Conservation (phyloP, 2,797 vertebrate species). For the Eptatretus atami region DNA sequence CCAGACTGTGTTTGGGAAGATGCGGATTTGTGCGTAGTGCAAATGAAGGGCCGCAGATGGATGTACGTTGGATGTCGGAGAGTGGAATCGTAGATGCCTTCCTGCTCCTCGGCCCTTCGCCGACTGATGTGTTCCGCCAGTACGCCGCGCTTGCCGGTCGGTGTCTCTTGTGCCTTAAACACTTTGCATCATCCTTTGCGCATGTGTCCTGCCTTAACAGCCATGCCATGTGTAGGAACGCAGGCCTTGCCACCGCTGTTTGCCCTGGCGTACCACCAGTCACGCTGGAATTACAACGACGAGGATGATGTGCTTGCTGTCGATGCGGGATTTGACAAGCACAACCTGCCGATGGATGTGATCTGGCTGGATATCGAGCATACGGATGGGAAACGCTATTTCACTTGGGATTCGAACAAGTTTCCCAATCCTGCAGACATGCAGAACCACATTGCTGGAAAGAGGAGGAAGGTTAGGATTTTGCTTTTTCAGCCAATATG, state of each 20-base stretch:
- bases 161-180: not conserved
- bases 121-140: conserved; percentile 31
- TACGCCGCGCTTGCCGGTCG: conserved; percentile 50
- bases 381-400: conserved; percentile 68
- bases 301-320: conserved; percentile 47
- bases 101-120: conserved; percentile 37
- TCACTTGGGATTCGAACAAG: conserved; percentile 64
- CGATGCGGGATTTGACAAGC: conserved; percentile 39
- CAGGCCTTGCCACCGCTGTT: conserved; percentile 54
- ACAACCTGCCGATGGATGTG: conserved; percentile 50
- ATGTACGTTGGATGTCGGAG: conserved; percentile 72
- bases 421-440: conserved; percentile 38
- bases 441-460: conserved; percentile 28
- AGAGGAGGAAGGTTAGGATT: conserved; percentile 31
- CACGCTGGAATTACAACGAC: conserved; percentile 84
- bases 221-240: conserved; percentile 25
- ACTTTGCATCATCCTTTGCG: not conserved
- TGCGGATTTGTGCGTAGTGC: conserved; percentile 39
- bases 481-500: too few relatives aligned
- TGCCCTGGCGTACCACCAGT: conserved; percentile 61
- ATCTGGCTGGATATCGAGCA: conserved; percentile 90
- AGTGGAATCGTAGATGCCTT: conserved; percentile 59
- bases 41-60: conserved; percentile 48
- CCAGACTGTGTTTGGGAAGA: conserved; percentile 26
- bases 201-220: not conserved